Conservation (phyloP, 2,888 invertebrate species). For the Euproctis similis region DNA sequence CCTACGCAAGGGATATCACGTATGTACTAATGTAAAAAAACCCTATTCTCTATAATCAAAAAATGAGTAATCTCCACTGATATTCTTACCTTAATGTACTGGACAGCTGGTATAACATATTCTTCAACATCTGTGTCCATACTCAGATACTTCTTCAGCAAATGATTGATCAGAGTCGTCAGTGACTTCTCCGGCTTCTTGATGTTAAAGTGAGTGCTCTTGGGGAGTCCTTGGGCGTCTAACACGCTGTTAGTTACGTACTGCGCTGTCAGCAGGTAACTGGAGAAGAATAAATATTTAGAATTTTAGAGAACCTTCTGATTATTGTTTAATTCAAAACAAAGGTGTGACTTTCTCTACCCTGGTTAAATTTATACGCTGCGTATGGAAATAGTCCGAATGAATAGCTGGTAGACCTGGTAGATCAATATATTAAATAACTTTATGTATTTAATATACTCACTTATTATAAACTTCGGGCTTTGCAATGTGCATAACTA, state of each 20-base stretch:
- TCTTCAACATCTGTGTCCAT: slow-evolving; percentile 82
- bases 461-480: slow-evolving; percentile 85
- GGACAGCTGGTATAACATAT: slow-evolving; percentile 85
- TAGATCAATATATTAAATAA: too few relatives aligned
- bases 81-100: slow-evolving; percentile 77
- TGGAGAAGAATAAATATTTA: too few relatives aligned
- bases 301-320: too few relatives aligned
- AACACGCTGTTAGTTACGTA: slow-evolving; percentile 85
- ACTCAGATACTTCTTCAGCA: slow-evolving; percentile 81
- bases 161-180: slow-evolving; percentile 80
- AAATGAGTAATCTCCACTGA: neutral
- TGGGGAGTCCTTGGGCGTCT: slow-evolving; percentile 84
- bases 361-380: too few relatives aligned
- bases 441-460: slow-evolving; percentile 15
- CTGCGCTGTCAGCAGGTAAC: slow-evolving; percentile 81
- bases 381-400: too few relatives aligned
- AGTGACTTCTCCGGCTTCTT: slow-evolving; percentile 82
- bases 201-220: slow-evolving; percentile 80
- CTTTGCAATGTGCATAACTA: slow-evolving; percentile 83
- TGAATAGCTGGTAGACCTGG: too few relatives aligned
- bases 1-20: too few relatives aligned
- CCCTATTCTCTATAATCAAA: neutral
- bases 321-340: too few relatives aligned
- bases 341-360: too few relatives aligned
- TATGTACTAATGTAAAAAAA: too few relatives aligned